phyloP scores from a whole-genome alignment of 2,888 invertebrate species.

The Chalcosyrphus nemorum region DNA sequence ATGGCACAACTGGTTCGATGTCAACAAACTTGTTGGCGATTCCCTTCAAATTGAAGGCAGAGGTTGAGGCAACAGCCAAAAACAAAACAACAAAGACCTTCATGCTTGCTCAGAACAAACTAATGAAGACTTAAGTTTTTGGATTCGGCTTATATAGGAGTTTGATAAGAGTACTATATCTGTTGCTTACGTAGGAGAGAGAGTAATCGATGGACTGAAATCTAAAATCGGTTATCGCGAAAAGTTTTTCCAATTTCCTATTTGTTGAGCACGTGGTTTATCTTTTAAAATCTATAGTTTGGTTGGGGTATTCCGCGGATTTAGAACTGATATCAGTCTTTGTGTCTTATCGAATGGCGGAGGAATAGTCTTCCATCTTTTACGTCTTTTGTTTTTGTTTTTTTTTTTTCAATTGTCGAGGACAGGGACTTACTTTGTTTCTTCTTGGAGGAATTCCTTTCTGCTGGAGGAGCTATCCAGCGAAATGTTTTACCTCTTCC shows the following conservation, averaged over 20 bases:
- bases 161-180: neutral
- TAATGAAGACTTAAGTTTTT: neutral
- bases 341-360: too few species aligned
- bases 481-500: too few species aligned
- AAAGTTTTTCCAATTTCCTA: neutral
- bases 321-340: too few species aligned
- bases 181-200: neutral
- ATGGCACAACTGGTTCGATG: neutral
- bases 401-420: too few species aligned
- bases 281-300: neutral
- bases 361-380: too few species aligned
- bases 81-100: slow-evolving; percentile 76
- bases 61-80: slow-evolving; percentile 75
- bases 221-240: too few species aligned
- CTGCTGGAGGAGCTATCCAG: too few species aligned
- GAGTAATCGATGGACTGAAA: too few species aligned
- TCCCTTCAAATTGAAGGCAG: slow-evolving; percentile 74
- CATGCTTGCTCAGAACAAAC: slow-evolving; percentile 67
- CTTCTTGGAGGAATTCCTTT: too few species aligned
- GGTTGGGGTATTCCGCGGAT: neutral
- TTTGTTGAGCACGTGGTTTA: neutral
- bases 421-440: too few species aligned
- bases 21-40: neutral
- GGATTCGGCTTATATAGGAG: neutral
- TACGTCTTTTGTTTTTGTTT: too few species aligned